Conservation (phyloP, 1,140 invertebrate genomes). For the Mamestra configurata region DNA sequence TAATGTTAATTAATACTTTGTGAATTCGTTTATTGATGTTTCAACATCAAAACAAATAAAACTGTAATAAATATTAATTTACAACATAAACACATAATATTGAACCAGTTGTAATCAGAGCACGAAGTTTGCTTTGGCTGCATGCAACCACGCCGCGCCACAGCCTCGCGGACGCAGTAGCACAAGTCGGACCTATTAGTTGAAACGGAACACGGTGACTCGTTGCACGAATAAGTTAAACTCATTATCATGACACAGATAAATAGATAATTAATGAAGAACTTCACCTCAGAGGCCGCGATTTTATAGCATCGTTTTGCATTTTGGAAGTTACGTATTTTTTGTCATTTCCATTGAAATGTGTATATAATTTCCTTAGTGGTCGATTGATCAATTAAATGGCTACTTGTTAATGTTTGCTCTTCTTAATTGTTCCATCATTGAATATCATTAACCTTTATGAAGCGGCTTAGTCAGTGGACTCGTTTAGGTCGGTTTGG, state of each 20-base stretch:
- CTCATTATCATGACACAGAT: slow-evolving; percentile 10
- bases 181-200: background rate
- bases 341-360: background rate
- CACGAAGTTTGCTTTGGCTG: background rate
- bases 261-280: background rate
- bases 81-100: background rate
- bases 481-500: background rate
- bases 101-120: slow-evolving; percentile 1
- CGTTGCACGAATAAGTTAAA: background rate
- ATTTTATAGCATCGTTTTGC: background rate
- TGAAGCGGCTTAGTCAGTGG: background rate
- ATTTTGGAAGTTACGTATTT: background rate
- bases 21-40: background rate
- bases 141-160: background rate
- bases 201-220: too few relatives aligned
- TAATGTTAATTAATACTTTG: slow-evolving; percentile 5
- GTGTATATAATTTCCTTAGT: background rate
- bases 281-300: background rate
- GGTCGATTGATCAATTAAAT: background rate
- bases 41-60: background rate
- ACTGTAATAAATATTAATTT: background rate
- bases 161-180: background rate
- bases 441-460: background rate
- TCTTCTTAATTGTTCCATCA: background rate
- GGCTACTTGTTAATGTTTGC: background rate